phyloP scores from a whole-genome alignment of 2,113 vertebrate species.

The Rhagologus leucostigma region DNA sequence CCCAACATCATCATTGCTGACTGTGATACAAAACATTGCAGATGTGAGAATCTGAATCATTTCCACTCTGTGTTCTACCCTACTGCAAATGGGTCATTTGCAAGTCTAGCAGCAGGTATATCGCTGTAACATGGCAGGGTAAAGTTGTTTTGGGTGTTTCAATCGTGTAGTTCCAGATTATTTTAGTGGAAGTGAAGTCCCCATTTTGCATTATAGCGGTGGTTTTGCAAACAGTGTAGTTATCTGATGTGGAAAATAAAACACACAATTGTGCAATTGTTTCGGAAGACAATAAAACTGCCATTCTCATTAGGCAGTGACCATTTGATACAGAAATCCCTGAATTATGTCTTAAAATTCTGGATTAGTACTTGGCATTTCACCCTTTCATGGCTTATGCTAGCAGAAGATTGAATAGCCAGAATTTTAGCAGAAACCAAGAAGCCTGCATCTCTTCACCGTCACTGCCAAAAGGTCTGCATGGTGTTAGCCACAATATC shows the following conservation, averaged over 20 bases:
- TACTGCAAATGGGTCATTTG: constrained; percentile 28
- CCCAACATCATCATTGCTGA: background rate
- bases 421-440: background rate
- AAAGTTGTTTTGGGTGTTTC: constrained; percentile 40
- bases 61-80: background rate
- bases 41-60: background rate
- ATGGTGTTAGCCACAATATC: background rate
- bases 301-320: constrained; percentile 10
- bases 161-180: background rate
- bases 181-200: constrained; percentile 31
- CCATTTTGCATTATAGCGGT: background rate
- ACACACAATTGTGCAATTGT: background rate
- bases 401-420: background rate
- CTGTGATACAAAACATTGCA: background rate
- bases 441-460: background rate
- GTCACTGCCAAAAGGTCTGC: constrained; percentile 1
- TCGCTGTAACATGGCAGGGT: constrained; percentile 18
- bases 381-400: background rate
- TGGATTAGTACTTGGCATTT: background rate
- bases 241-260: constrained; percentile 49
- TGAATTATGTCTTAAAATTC: constrained; percentile 29
- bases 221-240: constrained; percentile 18
- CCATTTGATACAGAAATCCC: background rate
- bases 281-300: constrained; percentile 21
- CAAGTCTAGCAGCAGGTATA: constrained; percentile 43